Conservation (phyloP, 2,888 invertebrate genomes). For the Liodrosophila aerea region DNA sequence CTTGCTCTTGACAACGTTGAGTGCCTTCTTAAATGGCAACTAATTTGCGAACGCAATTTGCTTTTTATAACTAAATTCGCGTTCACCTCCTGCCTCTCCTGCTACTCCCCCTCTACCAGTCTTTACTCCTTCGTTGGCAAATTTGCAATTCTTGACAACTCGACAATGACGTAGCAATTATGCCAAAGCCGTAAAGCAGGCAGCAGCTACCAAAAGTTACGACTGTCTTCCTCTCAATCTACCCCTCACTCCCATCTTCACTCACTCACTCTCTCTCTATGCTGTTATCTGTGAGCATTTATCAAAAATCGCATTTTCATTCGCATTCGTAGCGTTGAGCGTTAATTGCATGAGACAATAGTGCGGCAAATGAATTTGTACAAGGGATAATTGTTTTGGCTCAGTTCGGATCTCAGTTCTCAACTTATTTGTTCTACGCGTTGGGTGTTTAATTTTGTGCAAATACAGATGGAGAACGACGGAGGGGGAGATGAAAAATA, state of each 20-base stretch:
- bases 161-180: constrained; percentile 74
- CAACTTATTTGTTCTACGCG: constrained; percentile 63
- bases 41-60: constrained; percentile 75
- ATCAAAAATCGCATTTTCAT: constrained; percentile 75
- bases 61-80: constrained; percentile 75
- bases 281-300: constrained; percentile 71
- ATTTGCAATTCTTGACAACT: constrained; percentile 58
- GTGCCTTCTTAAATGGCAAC: constrained; percentile 72
- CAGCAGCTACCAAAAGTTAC: constrained; percentile 65
- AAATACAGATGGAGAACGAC: constrained; percentile 37
- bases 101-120: neutral
- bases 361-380: constrained; percentile 78
- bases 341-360: constrained; percentile 75
- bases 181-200: constrained; percentile 68
- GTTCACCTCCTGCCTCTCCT: constrained; percentile 24
- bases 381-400: constrained; percentile 76
- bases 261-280: neutral
- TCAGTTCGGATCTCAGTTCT: constrained; percentile 32
- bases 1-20: constrained; percentile 38
- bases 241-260: neutral
- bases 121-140: constrained; percentile 10
- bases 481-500: constrained; percentile 65
- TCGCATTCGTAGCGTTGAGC: constrained; percentile 44
- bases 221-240: constrained; percentile 31
- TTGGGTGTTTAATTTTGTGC: constrained; percentile 77